phyloP scores from a whole-genome alignment of 2,113 vertebrate genomes.

The Pangasianodon gigas region DNA sequence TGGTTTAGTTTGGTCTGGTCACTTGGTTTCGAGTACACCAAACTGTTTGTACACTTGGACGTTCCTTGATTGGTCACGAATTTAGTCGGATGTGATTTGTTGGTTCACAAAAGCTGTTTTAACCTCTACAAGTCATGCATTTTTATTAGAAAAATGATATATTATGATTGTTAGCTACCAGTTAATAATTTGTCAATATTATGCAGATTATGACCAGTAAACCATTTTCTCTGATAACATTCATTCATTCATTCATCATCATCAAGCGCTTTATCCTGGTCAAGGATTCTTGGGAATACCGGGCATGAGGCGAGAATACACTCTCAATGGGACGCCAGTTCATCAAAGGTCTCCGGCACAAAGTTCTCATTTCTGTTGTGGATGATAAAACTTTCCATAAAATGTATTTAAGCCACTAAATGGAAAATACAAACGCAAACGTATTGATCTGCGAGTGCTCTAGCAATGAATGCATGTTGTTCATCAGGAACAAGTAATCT shows the following conservation, averaged over 20 bases:
- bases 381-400: too few species aligned
- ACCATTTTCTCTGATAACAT: neutral
- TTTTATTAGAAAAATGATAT: neutral
- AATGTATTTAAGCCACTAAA: too few species aligned
- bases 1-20: neutral
- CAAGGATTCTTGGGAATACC: neutral
- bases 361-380: neutral
- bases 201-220: neutral
- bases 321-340: neutral
- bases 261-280: neutral
- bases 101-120: neutral
- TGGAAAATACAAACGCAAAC: too few species aligned
- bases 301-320: neutral
- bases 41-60: neutral
- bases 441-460: too few species aligned
- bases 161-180: neutral
- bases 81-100: neutral
- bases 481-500: too few species aligned
- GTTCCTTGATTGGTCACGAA: neutral
- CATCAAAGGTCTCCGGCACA: neutral
- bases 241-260: neutral
- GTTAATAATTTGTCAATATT: neutral
- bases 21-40: neutral
- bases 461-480: too few species aligned
- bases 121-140: neutral